Evolutionary conservation across 2,113 vertebrate species (phyloP).

Genomic region (Bubo bubo): DNA sequence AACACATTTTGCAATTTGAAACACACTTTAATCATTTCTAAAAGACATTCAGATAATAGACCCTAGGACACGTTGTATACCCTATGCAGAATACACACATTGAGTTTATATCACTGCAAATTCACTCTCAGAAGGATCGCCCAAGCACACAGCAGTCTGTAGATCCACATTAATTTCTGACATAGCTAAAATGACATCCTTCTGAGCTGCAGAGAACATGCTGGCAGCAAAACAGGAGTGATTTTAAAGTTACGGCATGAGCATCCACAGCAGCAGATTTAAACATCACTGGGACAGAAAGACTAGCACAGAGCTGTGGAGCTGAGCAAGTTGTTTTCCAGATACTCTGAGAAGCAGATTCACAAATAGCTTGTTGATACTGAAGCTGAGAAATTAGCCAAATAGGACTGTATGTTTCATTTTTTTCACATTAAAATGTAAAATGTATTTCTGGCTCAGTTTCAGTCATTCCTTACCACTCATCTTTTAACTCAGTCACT

Average conservation of each 20-base stretch:
- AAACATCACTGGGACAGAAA: background rate
- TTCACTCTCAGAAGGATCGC: background rate
- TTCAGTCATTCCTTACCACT: background rate
- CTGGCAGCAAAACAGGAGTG: background rate
- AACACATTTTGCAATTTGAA: background rate
- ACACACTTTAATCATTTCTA: background rate
- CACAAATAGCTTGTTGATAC: background rate
- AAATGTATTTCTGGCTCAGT: conserved; percentile 4
- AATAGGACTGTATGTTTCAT: background rate
- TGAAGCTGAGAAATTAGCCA: conserved; percentile 25
- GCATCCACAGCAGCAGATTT: background rate
- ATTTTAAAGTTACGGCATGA: background rate
- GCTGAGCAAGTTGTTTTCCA: background rate
- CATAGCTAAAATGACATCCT: background rate
- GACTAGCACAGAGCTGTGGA: background rate
- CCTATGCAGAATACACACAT: background rate
- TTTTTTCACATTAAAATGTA: background rate
- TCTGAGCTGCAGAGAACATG: background rate
- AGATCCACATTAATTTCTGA: background rate
- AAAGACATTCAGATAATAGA: background rate
- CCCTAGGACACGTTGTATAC: background rate
- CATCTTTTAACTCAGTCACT: background rate
- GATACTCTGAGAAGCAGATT: background rate
- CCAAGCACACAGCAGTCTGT: background rate
- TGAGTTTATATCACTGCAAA: background rate